These are phyloP conservation scores for Adelognathus sp. DNA, from an alignment of 2,888 invertebrate species.

Conservation along the genomic window DNA sequence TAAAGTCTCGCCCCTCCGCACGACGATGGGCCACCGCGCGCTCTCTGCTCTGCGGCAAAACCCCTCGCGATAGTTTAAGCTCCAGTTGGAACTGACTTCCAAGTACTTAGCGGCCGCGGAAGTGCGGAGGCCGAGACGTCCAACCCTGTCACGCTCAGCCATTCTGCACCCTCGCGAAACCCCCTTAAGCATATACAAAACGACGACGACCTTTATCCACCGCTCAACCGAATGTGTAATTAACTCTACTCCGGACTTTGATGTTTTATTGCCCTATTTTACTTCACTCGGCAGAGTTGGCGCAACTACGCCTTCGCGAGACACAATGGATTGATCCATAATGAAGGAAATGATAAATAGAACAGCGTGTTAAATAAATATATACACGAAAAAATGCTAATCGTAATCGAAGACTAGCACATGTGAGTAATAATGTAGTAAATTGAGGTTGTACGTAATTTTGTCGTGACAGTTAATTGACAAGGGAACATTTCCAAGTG, in stretches of 20 bases:
- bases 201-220: constrained; percentile 2
- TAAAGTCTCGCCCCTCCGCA: constrained; percentile 23
- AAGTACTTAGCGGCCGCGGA: constrained; percentile 51
- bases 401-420: background rate
- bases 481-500: background rate
- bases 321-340: background rate
- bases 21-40: background rate
- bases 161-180: background rate
- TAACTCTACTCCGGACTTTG: background rate
- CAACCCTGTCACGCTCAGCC: background rate
- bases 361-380: background rate
- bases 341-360: background rate
- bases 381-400: too few species aligned
- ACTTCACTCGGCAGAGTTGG: background rate
- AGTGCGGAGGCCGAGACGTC: constrained; percentile 11
- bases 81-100: constrained; percentile 60
- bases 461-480: too few species aligned
- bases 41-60: background rate
- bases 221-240: background rate
- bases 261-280: constrained; percentile 4
- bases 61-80: constrained; percentile 59
- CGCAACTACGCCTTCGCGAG: background rate
- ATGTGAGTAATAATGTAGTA: background rate
- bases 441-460: background rate
- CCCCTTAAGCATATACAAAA: background rate